Base-by-base conservation (phyloP, 30 jellyfish, hydroid and myxozoan genomes). In the Aurelia aurita complex sp. Pacific region DNA sequence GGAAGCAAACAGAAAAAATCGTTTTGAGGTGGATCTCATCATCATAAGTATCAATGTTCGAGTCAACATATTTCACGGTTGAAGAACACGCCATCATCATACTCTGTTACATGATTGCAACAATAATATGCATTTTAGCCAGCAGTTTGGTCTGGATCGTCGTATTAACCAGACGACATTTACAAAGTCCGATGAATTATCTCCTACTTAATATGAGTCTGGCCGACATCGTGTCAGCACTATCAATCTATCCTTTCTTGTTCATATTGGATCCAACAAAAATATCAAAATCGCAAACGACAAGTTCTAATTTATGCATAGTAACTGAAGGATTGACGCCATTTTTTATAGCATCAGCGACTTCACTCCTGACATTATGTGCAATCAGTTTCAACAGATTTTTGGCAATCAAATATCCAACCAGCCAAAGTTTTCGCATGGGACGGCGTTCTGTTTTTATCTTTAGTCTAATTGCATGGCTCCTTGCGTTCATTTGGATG, bases 321-420 rank as follows among this genome's bases (percentile, higher is more conserved):
- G 53, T 92, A 32, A 87, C 98, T 59, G 98, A 92, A 33, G 98
- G 98, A 4, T 42, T 87, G 53, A 61, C 95, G 57, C 77, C 88
- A 51, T 92, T 85, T 64, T 92, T 92, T 66, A 74, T 88, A 16
- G 97, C 97, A 1, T 87, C 97, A 5, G 98, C 97, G 5, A 67
- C 97, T 15, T 92, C 96, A 38, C 90, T 92, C 36, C 89, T 92
- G 29, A 87, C 97, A 1, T 85, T 92, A n/a, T 92, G 98, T 52
- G 97, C 95, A 14, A 92, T 92, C 10, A 61, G 94, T 40, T 92
- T 84, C 69, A 92, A 92, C 80, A 73, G 98, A 51, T 92, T 69
- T 88, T 78, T 87, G 60, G 98, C 98, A 1, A 78, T 92, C 11
- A 89, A 74, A 16, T 92, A 77, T 67, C 98, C 98, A 4, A 82